Evolutionary conservation across 2,888 invertebrate species (phyloP).

Genomic region (Ramazzottius varieornatus): DNA sequence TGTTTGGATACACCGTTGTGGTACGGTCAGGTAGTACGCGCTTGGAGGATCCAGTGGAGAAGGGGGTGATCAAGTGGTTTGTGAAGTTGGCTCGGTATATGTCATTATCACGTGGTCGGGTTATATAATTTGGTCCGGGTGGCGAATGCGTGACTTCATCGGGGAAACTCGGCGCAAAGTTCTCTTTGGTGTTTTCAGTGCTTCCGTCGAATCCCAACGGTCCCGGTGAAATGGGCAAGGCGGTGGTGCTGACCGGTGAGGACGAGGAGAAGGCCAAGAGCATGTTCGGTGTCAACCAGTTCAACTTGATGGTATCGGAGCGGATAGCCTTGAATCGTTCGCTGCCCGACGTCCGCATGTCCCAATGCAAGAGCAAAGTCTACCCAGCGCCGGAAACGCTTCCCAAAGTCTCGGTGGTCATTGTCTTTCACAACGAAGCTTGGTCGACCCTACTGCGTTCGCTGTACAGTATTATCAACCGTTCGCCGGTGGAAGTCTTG

Average conservation of each 20-base stretch:
- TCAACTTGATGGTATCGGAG: slow-evolving; percentile 88
- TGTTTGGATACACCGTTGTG: too few relatives aligned
- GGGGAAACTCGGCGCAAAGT: too few relatives aligned
- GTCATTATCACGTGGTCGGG: too few relatives aligned
- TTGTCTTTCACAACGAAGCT: slow-evolving; percentile 96
- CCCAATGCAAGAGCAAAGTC: slow-evolving; percentile 9
- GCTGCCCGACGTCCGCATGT: slow-evolving; percentile 54
- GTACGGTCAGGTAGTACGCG: too few relatives aligned
- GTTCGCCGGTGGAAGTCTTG: slow-evolving; percentile 59
- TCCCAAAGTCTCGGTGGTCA: slow-evolving; percentile 66
- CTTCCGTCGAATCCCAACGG: slow-evolving; percentile 38
- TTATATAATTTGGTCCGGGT: too few relatives aligned
- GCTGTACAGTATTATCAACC: slow-evolving; percentile 82
- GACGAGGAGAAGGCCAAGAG: slow-evolving; percentile 68
- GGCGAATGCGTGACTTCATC: too few relatives aligned
- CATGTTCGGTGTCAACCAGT: slow-evolving; percentile 91
- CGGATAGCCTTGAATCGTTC: slow-evolving; percentile 87
- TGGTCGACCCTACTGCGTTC: slow-evolving; percentile 88
- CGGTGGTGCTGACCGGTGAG: slow-evolving; percentile 64
- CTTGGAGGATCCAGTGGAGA: too few relatives aligned
- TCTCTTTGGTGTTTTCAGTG: slow-evolving; percentile 34
- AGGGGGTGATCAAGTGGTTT: too few relatives aligned
- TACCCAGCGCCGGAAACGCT: slow-evolving; percentile 22
- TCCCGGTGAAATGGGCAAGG: slow-evolving; percentile 68
- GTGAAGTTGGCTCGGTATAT: too few relatives aligned